Percentiles rank a stretch among this genome's conserved stretches.
phyloP scores from a whole-genome alignment of 2,797 vertebrate species.

The Propithecus perrieri region DNA sequence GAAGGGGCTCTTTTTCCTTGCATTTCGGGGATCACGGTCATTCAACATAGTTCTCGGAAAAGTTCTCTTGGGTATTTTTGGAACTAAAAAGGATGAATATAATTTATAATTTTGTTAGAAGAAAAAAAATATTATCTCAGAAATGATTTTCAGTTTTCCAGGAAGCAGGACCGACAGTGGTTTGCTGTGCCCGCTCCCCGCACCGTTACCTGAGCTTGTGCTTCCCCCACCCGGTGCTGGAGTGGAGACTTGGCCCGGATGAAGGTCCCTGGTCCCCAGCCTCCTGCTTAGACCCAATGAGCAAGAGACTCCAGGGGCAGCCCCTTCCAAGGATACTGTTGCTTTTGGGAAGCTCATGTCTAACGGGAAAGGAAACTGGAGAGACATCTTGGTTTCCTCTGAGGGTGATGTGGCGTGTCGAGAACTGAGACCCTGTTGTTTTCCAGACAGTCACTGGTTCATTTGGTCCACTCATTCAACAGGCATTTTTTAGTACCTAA shows the following conservation, averaged over 20 bases:
- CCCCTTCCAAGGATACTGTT: not conserved
- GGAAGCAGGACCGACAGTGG: not conserved
- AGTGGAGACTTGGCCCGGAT: fast-evolving
- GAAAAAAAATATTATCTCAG: conserved; percentile 21
- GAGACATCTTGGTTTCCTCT: not conserved
- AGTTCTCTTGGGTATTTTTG: conserved; percentile 27
- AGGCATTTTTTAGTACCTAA: not conserved
- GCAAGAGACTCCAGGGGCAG: not conserved
- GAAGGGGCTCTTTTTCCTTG: not conserved
- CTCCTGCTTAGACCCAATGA: not conserved
- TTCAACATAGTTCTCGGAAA: not conserved
- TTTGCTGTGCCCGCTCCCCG: fast-evolving
- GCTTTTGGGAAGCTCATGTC: not conserved
- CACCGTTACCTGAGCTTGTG: not conserved
- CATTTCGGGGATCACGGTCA: not conserved
- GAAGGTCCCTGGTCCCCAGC: not conserved
- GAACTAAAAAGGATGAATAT: conserved; percentile 25
- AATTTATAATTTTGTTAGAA: not conserved
- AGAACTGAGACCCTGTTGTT: not conserved
- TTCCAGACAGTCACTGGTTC: not conserved
- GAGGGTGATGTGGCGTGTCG: fast-evolving
- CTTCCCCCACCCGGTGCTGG: no score
- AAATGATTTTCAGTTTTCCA: not conserved
- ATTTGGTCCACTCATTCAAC: not conserved
- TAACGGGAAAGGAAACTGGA: not conserved